A percentile compares a stretch with the other conserved stretches of the same genome.
phyloP scores from a whole-genome alignment of 2,113 vertebrate species.

The Uria aalge region DNA sequence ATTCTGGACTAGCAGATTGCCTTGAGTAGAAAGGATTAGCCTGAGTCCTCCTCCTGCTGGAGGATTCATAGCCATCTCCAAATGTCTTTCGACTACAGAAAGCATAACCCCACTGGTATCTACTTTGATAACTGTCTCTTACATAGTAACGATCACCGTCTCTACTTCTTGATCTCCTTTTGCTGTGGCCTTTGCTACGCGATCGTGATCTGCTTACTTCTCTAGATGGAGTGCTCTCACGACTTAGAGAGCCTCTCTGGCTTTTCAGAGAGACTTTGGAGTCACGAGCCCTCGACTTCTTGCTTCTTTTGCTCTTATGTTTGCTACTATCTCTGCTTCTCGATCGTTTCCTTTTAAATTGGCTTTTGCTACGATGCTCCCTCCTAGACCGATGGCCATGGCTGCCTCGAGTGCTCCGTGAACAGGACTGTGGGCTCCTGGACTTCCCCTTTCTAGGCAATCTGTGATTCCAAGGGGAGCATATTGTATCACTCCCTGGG shows the following conservation, averaged over 20 bases:
- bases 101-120: slow-evolving; percentile 75
- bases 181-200: slow-evolving; percentile 70
- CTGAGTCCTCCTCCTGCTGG: slow-evolving; percentile 68
- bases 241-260: slow-evolving; percentile 70
- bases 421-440: slow-evolving; percentile 68
- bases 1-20: slow-evolving; percentile 72
- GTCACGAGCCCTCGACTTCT: slow-evolving; percentile 71
- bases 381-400: slow-evolving; percentile 47
- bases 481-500: slow-evolving; percentile 47
- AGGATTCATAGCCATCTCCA: slow-evolving; percentile 69
- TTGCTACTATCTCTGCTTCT: slow-evolving; percentile 77
- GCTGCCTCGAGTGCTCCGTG: slow-evolving; percentile 50
- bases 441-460: slow-evolving; percentile 40
- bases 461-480: slow-evolving; percentile 49
- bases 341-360: slow-evolving; percentile 59
- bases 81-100: slow-evolving; percentile 74
- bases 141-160: slow-evolving; percentile 72
- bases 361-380: slow-evolving; percentile 64
- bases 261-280: slow-evolving; percentile 70
- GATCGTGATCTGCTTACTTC: slow-evolving; percentile 74
- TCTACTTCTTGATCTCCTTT: slow-evolving; percentile 72
- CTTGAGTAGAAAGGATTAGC: slow-evolving; percentile 73
- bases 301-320: slow-evolving; percentile 61
- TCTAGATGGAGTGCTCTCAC: slow-evolving; percentile 67
- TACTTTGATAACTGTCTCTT: slow-evolving; percentile 69